Base-by-base conservation (phyloP, 2,113 vertebrate genomes). In the Balaeniceps rex region DNA sequence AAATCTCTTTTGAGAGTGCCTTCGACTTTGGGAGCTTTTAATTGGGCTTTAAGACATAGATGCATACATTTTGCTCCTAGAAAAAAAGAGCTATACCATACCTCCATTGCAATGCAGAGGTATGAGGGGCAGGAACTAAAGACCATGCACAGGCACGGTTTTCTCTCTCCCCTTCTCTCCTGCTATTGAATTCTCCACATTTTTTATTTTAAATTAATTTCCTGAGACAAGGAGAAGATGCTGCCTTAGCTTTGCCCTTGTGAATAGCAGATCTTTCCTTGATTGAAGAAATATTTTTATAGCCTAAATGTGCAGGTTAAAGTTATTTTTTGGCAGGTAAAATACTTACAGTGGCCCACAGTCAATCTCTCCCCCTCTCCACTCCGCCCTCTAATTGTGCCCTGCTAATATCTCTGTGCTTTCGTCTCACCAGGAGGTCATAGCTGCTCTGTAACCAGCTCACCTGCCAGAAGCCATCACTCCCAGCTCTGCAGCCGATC, bases 191-290 rank as follows among this genome's bases (percentile, higher is more conserved):
- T 42, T 79, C 54, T 83, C 36, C 54, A 76, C 63, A 3, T 29
- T 83, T 95, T 87, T 78, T 78, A 68, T 90, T 96, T 94, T 22
- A 84, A 94, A 95, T 97, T 97, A 95, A 95, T 98, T 97, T 94
- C 87, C 64, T 77, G 49, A 95, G 81, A 92, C 36, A 94, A 86
- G 79, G 21, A 89, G 70, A 95, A 91, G 88, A 77, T 15, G 7
- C 78, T 96, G 74, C 69, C 34, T 94, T 95, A 74, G 58, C 87
- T 97, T 88, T 95, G 90, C 93, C 95, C 95, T 98, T 97, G 94
- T 71, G 76, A 96, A 93, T 11, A 34, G 2, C 63, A 72, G 75
- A 70, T 49, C 24, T 96, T 93, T 36, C 66, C 81, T 80, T 96
- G 93, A 96, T 63, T 72, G 88, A 97, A 96, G 92, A 91, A 96